Conservation (phyloP, 1,140 invertebrate species). For the Drosophila kurseongensis region DNA sequence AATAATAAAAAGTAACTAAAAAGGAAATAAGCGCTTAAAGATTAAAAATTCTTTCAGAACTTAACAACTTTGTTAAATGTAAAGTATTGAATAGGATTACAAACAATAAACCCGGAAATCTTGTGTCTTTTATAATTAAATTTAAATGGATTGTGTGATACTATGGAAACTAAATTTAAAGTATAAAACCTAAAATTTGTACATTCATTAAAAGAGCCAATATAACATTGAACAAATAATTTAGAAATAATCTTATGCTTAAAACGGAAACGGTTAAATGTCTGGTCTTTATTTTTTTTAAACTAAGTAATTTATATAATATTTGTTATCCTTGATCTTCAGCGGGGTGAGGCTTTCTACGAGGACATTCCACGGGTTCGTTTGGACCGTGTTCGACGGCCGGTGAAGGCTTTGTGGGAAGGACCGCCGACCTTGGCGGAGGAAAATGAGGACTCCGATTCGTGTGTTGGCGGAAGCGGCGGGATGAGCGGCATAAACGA, state of each 20-base stretch:
- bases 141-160: too few species aligned
- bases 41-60: too few species aligned
- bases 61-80: too few species aligned
- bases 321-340: neutral
- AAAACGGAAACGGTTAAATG: neutral
- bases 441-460: constrained; percentile 82
- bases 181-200: too few species aligned
- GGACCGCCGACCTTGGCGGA: constrained; percentile 82
- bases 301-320: too few species aligned
- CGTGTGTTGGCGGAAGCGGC: constrained; percentile 40
- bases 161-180: too few species aligned
- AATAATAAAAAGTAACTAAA: too few species aligned
- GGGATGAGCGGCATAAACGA: constrained; percentile 74
- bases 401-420: constrained; percentile 78
- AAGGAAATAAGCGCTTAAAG: too few species aligned
- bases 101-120: too few species aligned
- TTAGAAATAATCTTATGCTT: neutral
- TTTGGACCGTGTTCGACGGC: constrained; percentile 77
- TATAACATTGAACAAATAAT: neutral
- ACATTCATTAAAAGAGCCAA: neutral
- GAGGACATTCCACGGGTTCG: constrained; percentile 82
- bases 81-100: too few species aligned
- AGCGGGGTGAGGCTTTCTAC: constrained; percentile 82
- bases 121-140: too few species aligned
- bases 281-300: neutral